Conservation (phyloP, 2,797 vertebrate genomes). For the Decapterus maruadsi region DNA sequence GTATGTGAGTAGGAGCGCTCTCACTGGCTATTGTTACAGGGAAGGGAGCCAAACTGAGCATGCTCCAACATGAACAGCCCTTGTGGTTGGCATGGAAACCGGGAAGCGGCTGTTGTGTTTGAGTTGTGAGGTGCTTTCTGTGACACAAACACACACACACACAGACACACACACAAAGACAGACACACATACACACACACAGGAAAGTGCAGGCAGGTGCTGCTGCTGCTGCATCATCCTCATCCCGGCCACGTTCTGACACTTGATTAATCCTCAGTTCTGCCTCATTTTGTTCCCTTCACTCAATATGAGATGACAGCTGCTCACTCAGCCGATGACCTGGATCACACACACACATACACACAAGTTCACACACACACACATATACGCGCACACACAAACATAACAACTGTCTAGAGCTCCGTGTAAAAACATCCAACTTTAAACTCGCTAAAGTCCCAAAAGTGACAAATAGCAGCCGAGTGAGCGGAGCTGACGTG, state of each 20-base stretch:
- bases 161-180: constrained; percentile 23
- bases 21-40: constrained; percentile 86
- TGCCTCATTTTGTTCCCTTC: constrained; percentile 32
- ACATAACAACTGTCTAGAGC: no score
- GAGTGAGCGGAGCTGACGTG: neutral
- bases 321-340: constrained; percentile 48
- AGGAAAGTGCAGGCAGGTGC: constrained; percentile 59
- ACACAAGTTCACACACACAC: constrained; percentile 10
- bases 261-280: constrained; percentile 58
- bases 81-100: constrained; percentile 84
- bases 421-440: no score
- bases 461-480: neutral
- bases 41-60: constrained; percentile 82
- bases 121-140: constrained; percentile 64
- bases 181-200: constrained; percentile 22
- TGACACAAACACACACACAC: constrained; percentile 9
- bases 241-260: constrained; percentile 46
- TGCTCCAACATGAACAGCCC: constrained; percentile 82
- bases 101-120: constrained; percentile 75
- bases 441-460: constrained; percentile 3
- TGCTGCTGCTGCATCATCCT: constrained; percentile 49
- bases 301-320: constrained; percentile 51
- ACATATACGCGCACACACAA: no score
- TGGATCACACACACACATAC: constrained; percentile 23
- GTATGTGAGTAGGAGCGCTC: constrained; percentile 60